phyloP scores from a whole-genome alignment of 2,888 invertebrate genomes.

The Harpalus rufipes region DNA sequence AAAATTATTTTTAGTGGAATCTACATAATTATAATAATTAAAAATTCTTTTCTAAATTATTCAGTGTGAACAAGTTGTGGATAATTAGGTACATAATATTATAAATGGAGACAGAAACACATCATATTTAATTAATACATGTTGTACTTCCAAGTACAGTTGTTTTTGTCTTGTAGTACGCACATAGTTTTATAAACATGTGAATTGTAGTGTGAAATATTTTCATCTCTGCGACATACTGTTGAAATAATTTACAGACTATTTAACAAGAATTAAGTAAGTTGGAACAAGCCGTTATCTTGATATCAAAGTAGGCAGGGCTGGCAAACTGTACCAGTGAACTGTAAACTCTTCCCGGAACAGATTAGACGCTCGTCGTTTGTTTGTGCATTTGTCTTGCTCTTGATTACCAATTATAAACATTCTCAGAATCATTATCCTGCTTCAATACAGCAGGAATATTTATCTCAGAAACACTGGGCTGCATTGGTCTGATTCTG shows the following conservation, averaged over 20 bases:
- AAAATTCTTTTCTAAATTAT: no score
- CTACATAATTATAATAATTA: no score
- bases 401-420: conserved; percentile 61
- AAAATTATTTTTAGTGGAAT: no score
- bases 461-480: conserved; percentile 1
- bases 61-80: no score
- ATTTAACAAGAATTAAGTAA: conserved; percentile 37
- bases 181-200: conserved; percentile 4
- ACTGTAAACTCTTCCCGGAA: conserved; percentile 59
- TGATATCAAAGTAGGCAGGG: conserved; percentile 17
- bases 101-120: no score
- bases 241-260: neutral
- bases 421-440: conserved; percentile 43
- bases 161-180: neutral
- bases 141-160: no score
- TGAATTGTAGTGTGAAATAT: conserved; percentile 16
- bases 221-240: neutral
- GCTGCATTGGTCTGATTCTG: conserved; percentile 8
- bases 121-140: no score
- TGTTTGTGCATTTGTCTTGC: conserved; percentile 56
- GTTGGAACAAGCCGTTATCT: conserved; percentile 38
- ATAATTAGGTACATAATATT: no score
- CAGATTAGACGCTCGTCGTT: conserved; percentile 34
- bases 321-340: conserved; percentile 54
- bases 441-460: conserved; percentile 22